A percentile compares a stretch with the other conserved stretches of the same genome.
These are phyloP conservation scores for Agriotes lineatus DNA, from an alignment of 2,888 invertebrate genomes.

Conservation along the genomic window DNA sequence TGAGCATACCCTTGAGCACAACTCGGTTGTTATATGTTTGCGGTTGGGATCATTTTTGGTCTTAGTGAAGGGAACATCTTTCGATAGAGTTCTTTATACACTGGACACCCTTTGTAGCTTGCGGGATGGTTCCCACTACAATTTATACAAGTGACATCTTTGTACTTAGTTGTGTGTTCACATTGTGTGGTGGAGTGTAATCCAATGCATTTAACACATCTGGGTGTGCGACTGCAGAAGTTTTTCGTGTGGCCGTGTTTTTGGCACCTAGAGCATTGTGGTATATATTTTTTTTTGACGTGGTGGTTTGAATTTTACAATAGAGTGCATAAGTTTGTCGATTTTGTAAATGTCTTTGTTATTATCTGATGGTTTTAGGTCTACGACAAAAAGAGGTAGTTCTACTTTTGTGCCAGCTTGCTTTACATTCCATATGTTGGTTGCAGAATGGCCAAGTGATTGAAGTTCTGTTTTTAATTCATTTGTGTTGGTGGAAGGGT, in stretches of 20 bases:
- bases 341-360: slow-evolving; percentile 26
- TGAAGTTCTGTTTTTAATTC: slow-evolving; percentile 19
- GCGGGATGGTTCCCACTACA: slow-evolving; percentile 36
- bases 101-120: slow-evolving; percentile 35
- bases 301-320: slow-evolving; percentile 38
- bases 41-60: slow-evolving; percentile 34
- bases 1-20: slow-evolving; percentile 4
- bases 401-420: slow-evolving; percentile 22
- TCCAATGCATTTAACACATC: slow-evolving; percentile 43
- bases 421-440: slow-evolving; percentile 21
- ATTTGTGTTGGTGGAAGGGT: slow-evolving; percentile 15
- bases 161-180: slow-evolving; percentile 29
- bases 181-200: slow-evolving; percentile 34
- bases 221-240: slow-evolving; percentile 36
- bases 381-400: slow-evolving; percentile 11
- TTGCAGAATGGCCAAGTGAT: slow-evolving; percentile 20
- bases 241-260: slow-evolving; percentile 42
- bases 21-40: slow-evolving; percentile 26
- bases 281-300: slow-evolving; percentile 27
- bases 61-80: slow-evolving; percentile 31
- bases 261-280: slow-evolving; percentile 38
- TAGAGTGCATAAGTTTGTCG: slow-evolving; percentile 21
- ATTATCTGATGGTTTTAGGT: slow-evolving; percentile 20
- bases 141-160: slow-evolving; percentile 26
- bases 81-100: slow-evolving; percentile 42